phyloP scores from a whole-genome alignment of 2,888 invertebrate genomes.

The Biston stratarius region DNA sequence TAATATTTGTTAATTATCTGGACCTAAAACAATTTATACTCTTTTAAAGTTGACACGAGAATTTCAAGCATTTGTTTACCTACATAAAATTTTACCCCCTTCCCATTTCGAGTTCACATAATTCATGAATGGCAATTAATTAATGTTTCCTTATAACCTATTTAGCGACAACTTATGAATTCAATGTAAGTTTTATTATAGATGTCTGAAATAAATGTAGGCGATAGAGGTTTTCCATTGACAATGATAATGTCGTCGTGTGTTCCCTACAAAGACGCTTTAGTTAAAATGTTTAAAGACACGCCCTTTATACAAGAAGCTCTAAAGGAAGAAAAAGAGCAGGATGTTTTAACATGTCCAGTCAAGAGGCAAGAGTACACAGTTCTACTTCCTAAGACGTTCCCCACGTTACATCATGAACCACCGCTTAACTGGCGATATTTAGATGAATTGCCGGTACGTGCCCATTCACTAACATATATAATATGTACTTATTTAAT shows the following conservation, averaged over 20 bases:
- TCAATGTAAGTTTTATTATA: conserved; percentile 46
- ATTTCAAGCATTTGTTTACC: no score
- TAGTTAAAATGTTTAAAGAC: conserved; percentile 64
- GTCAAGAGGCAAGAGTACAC: conserved; percentile 68
- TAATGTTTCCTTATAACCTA: not conserved
- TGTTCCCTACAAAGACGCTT: conserved; percentile 63
- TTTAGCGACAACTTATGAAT: not conserved
- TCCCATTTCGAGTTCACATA: no score
- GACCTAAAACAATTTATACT: no score
- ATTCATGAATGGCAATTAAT: no score
- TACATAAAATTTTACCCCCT: no score
- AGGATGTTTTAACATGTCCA: conserved; percentile 63
- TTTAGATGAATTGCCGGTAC: conserved; percentile 73
- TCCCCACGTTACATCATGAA: conserved; percentile 67
- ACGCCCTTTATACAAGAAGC: conserved; percentile 60
- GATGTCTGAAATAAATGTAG: conserved; percentile 60
- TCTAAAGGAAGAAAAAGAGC: conserved; percentile 58
- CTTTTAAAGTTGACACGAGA: no score
- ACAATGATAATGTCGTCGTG: conserved; percentile 72
- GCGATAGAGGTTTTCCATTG: conserved; percentile 74
- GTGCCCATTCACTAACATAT: conserved; percentile 7
- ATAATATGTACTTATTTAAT: not conserved
- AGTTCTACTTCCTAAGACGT: conserved; percentile 70
- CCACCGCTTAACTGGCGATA: conserved; percentile 70
- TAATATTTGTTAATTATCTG: no score